These are phyloP conservation scores for Pseudorasbora parva DNA, from an alignment of 2,113 vertebrate genomes.

Conservation along the genomic window DNA sequence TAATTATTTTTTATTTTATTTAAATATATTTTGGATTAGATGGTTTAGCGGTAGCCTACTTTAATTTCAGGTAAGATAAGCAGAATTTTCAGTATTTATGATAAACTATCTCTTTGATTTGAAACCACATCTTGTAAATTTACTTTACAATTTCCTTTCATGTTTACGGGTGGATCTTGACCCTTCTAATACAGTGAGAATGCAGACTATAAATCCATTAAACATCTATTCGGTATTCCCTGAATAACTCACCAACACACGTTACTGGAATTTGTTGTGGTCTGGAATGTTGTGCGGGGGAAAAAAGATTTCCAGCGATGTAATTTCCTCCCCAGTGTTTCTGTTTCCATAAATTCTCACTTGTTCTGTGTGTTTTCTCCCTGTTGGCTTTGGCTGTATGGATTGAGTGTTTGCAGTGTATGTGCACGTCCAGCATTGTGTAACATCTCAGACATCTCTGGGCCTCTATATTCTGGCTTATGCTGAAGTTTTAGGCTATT, in stretches of 20 bases:
- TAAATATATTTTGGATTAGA: no score
- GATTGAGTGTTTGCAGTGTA: background rate
- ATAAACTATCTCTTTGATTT: no score
- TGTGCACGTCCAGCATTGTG: background rate
- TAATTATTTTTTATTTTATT: no score
- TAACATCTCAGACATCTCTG: background rate
- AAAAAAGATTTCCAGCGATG: background rate
- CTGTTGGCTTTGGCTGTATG: background rate
- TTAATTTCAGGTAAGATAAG: no score
- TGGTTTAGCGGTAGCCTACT: no score
- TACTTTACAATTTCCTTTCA: no score
- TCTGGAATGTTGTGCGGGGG: background rate
- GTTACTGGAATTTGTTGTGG: background rate
- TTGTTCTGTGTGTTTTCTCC: conserved; percentile 4
- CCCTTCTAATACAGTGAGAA: no score
- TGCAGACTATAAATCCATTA: background rate
- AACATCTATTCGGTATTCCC: background rate
- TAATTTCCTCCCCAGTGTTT: background rate
- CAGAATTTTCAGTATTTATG: no score
- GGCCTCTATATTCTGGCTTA: background rate
- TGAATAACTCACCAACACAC: background rate
- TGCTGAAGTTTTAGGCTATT: background rate
- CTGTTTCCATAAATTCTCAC: background rate
- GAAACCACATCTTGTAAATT: no score
- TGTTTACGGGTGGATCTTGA: no score